Percentiles rank a stretch among this genome's conserved stretches.
Evolutionary conservation across 2,888 invertebrate species (phyloP).

Genomic region (Bimastos eiseni): DNA sequence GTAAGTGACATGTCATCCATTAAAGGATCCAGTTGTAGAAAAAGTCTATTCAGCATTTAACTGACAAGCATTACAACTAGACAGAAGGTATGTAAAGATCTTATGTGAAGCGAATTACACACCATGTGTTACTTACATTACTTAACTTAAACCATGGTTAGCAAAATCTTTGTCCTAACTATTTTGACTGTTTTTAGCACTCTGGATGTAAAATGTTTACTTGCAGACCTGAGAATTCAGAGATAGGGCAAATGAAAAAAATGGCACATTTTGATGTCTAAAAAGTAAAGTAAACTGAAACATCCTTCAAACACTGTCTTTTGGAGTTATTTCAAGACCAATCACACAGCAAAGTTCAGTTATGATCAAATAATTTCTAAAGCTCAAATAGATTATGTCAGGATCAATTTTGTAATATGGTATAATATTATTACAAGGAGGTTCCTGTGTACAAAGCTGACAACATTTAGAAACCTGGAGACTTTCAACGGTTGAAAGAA

Average conservation of each 20-base stretch:
- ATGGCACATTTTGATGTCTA: background rate
- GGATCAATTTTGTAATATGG: too few relatives aligned
- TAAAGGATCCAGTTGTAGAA: background rate
- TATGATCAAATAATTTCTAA: too few relatives aligned
- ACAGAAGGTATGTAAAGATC: background rate
- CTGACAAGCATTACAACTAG: slow-evolving; percentile 5
- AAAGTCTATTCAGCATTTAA: background rate
- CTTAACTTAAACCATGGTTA: background rate
- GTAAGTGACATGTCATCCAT: background rate
- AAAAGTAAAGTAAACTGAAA: background rate
- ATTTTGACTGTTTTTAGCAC: background rate
- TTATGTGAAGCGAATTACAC: background rate
- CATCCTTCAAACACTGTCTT: too few relatives aligned
- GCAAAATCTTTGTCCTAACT: background rate
- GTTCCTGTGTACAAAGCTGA: background rate
- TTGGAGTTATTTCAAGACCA: too few relatives aligned
- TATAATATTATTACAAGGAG: too few relatives aligned
- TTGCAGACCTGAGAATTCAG: background rate
- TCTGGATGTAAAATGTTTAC: background rate
- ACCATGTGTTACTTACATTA: background rate
- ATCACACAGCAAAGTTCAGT: too few relatives aligned
- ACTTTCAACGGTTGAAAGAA: slow-evolving; percentile 81
- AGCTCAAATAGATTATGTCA: too few relatives aligned
- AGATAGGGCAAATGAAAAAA: background rate
- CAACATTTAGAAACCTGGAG: slow-evolving; percentile 48